phyloP scores from a whole-genome alignment of 2,888 invertebrate genomes.

The Hylaea fasciaria region DNA sequence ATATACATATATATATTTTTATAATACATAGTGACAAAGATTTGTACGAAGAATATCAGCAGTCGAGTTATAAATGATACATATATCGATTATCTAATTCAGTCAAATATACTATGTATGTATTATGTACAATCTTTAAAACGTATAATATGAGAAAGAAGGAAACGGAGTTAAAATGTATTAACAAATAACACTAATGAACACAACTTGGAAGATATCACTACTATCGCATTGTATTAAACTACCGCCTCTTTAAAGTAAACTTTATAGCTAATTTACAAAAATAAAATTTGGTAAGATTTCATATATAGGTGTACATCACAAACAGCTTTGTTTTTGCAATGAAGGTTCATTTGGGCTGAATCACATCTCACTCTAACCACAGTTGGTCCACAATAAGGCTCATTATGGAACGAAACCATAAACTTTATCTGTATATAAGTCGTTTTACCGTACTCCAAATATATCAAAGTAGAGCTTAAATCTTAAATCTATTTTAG shows the following conservation, averaged over 20 bases:
- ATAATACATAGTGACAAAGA: slow-evolving; percentile 63
- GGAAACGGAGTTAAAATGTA: slow-evolving; percentile 39
- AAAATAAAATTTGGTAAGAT: slow-evolving; percentile 41
- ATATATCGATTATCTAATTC: slow-evolving; percentile 62
- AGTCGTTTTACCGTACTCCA: slow-evolving; percentile 37
- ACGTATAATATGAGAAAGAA: slow-evolving; percentile 32
- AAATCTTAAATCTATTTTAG: slow-evolving; percentile 5
- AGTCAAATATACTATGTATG: slow-evolving; percentile 63
- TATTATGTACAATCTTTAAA: slow-evolving; percentile 39
- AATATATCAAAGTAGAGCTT: slow-evolving; percentile 16
- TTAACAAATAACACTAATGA: slow-evolving; percentile 55
- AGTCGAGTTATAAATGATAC: slow-evolving; percentile 60
- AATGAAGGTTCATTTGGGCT: slow-evolving; percentile 47
- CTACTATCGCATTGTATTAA: slow-evolving; percentile 40
- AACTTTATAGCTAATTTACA: slow-evolving; percentile 35
- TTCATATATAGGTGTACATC: slow-evolving; percentile 42
- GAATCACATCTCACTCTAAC: slow-evolving; percentile 57
- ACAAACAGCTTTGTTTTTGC: slow-evolving; percentile 26
- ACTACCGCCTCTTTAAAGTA: slow-evolving; percentile 34
- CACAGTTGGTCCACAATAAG: slow-evolving; percentile 80
- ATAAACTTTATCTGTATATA: slow-evolving; percentile 32
- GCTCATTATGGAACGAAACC: slow-evolving; percentile 61
- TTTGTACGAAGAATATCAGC: slow-evolving; percentile 78
- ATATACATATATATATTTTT: slow-evolving; percentile 27
- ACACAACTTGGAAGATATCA: slow-evolving; percentile 61